Evolutionary conservation across 2,888 invertebrate species (phyloP), one percentile per base, ranked within the genome.

Genomic region (Schizotus pectinicornis): DNA sequence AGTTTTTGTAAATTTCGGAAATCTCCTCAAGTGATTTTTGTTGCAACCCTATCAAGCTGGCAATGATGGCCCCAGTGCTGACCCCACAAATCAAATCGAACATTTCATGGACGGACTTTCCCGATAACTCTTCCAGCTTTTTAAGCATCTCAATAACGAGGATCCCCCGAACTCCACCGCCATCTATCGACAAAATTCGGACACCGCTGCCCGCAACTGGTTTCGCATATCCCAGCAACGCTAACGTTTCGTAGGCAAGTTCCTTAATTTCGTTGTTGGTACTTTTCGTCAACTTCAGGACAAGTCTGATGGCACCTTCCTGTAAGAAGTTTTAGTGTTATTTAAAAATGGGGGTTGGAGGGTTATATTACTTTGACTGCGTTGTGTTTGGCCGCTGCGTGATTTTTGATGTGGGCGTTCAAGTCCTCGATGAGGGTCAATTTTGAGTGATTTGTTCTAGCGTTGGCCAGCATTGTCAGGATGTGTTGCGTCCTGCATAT

Each of bases 31-130:
- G 77, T 1, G 84, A 79, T 68, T 80, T 82, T 64, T 84, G 83
- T 58, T 81, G 76, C 13, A 84, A 83, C 47, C 84, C 85, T 84
- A 63, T 51, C n/a, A 56, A 38, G 31, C 37, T 50, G 3, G 50
- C 45, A 22, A 57, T 51, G 73, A 94, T 91, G 13, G 92, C 91
- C 14, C 94, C 91, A 3, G 91, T 91, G 76, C 90, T 90, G 14
- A 92, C 92, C 8, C 92, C 92, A 74, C 91, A 86, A 74, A 95
- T 88, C 71, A 89, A 90, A 80, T 96, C 95, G 80, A 96, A 96
- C 76, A 94, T 80, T 69, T 94, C 87, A 71, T 88, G 81, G 6
- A 93, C 85, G 58, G 77, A 81, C 59, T 82, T 82, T 0, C 88
- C 88, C 0, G 90, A 88, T 9, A 88, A 76, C 59, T 84, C 81